These are phyloP conservation scores for Pollicipes pollicipes DNA, from an alignment of 1,140 invertebrate genomes.

Conservation along the genomic window DNA sequence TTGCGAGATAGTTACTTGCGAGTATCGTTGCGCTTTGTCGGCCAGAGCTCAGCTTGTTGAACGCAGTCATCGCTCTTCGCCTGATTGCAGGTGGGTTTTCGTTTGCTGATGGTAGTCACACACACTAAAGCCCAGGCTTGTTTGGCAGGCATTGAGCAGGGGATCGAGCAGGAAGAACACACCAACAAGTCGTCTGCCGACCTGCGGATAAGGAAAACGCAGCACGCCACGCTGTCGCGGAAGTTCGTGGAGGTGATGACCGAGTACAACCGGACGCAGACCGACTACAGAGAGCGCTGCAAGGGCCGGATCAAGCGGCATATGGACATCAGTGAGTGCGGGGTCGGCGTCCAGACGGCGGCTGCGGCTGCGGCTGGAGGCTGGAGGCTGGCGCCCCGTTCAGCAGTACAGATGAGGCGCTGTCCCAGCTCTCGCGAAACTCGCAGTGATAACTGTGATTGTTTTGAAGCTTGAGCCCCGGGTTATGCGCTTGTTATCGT, in stretches of 20 bases:
- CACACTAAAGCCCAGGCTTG: no score
- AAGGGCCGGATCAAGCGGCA: conserved; percentile 98
- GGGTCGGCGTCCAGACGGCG: background rate
- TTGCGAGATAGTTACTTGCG: no score
- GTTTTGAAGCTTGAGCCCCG: no score
- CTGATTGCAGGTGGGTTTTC: no score
- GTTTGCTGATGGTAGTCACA: no score
- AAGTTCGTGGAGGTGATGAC: conserved; percentile 99
- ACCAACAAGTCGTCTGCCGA: conserved; percentile 95
- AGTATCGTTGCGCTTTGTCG: no score
- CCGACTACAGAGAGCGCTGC: conserved; percentile 95
- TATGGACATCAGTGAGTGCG: conserved; percentile 83
- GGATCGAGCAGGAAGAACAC: conserved; percentile 97
- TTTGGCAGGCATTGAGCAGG: conserved; percentile 84
- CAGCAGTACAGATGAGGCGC: conserved; percentile 43
- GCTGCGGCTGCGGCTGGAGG: conserved; percentile 31
- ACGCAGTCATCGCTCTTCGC: no score
- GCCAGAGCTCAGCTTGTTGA: no score
- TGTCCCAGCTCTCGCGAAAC: no score
- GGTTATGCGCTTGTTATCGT: no score
- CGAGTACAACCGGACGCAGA: conserved; percentile 97
- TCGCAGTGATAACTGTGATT: no score
- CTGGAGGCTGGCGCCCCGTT: conserved; percentile 38
- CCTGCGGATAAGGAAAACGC: conserved; percentile 96
- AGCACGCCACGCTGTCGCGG: conserved; percentile 89